Conservation (phyloP, 2,797 vertebrate genomes). For the Notolabrus celidotus region DNA sequence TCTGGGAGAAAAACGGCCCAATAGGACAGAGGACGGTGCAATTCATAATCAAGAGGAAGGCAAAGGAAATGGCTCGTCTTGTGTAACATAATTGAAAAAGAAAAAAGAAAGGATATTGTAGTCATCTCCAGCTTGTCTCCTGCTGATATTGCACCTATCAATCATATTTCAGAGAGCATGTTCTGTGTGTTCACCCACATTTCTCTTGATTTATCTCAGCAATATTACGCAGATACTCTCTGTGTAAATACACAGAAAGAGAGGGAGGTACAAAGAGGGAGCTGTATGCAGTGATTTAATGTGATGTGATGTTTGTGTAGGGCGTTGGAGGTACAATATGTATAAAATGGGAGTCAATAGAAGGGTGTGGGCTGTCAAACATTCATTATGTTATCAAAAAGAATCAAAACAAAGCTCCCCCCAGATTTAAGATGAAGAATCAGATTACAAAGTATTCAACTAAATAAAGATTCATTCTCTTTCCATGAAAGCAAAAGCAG, state of each 20-base stretch:
- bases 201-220: constrained; percentile 72
- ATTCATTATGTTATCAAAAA: constrained; percentile 8
- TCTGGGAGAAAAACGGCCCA: constrained; percentile 36
- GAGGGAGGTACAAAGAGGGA: constrained; percentile 25
- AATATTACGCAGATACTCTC: constrained; percentile 62
- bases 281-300: constrained; percentile 59
- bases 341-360: constrained; percentile 18
- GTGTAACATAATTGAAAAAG: constrained; percentile 65
- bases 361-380: constrained; percentile 12
- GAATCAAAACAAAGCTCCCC: background rate
- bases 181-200: constrained; percentile 61
- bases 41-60: constrained; percentile 64
- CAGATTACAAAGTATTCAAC: constrained; percentile 29
- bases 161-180: constrained; percentile 63
- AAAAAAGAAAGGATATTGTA: constrained; percentile 54
- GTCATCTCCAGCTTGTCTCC: constrained; percentile 59
- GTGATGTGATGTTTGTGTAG: constrained; percentile 46
- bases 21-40: constrained; percentile 42
- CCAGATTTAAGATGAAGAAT: background rate
- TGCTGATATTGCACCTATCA: constrained; percentile 69
- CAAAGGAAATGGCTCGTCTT: constrained; percentile 61
- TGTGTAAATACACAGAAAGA: constrained; percentile 46
- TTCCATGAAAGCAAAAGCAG: constrained; percentile 21
- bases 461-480: constrained; percentile 27
- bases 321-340: constrained; percentile 23